Percentiles rank a stretch among this genome's conserved stretches.
These are phyloP conservation scores for Cygnus olor DNA, from an alignment of 2,797 vertebrate genomes.

Conservation along the genomic window DNA sequence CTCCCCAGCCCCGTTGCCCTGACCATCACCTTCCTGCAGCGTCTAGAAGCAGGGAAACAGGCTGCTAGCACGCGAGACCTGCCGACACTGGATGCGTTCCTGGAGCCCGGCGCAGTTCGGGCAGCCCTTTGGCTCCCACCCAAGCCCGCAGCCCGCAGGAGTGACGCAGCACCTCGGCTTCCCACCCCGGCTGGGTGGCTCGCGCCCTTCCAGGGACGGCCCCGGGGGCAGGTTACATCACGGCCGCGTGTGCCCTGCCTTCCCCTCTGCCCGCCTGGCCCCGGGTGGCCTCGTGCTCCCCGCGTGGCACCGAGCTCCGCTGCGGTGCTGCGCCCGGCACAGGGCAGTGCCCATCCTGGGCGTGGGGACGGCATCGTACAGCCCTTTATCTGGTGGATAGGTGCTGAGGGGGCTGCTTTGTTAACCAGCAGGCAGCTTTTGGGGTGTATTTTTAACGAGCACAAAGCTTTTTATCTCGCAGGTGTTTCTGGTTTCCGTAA, in stretches of 20 bases:
- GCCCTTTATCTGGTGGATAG: neutral
- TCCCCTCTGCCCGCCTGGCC: neutral
- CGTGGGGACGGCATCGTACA: neutral
- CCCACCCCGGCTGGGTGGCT: neutral
- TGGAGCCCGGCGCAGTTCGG: neutral
- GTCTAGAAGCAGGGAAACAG: neutral
- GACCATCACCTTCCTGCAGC: fast-evolving
- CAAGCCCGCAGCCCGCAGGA: neutral
- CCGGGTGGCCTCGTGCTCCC: neutral
- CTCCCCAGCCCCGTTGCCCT: neutral
- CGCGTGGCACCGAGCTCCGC: neutral
- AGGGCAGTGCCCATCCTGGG: neutral
- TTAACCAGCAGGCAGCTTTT: neutral
- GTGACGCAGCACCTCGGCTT: conserved; percentile 14
- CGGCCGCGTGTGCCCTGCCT: neutral
- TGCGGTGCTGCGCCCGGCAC: fast-evolving
- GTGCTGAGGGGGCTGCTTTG: neutral
- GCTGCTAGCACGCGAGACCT: fast-evolving
- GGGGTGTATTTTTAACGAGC: neutral
- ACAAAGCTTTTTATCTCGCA: neutral
- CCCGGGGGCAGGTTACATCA: conserved; percentile 22
- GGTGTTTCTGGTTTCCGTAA: neutral
- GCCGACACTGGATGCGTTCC: neutral
- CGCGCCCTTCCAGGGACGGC: conserved; percentile 1
- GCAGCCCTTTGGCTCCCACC: conserved; percentile 19